Evolutionary conservation across 2,797 vertebrate species (phyloP), one percentile per base, ranked within the genome.

Genomic region (Onychomys torridus): DNA sequence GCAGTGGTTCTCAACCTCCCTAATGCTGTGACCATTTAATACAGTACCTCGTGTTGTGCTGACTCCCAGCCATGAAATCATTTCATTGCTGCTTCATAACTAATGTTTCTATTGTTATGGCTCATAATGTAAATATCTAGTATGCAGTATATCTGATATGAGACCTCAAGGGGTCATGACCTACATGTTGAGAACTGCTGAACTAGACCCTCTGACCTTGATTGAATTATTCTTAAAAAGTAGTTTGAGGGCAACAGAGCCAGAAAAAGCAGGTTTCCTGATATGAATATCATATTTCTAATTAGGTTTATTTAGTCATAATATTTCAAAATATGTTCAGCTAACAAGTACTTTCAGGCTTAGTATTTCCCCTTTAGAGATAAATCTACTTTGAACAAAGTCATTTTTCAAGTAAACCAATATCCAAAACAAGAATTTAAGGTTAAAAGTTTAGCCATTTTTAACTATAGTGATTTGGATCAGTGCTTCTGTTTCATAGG

Each of bases 271-370:
- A 57, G 67, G 16, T 81, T 91, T 78, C 63, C 25, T 61, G 55
- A 73, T 27, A 19, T 19, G 6, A 92, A 37, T 86, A 85, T 73
- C 46, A 5, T 69, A 69, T 81, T 61, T 88, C 37, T 63, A 92
- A 81, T 76, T 65, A 83, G 61, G 86, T 57, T 91, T 84, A 69
- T 87, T 93, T 93, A 82, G 57, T 89, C 85, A 46, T 65, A 90
- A 32, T 93, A 88, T 77, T 94, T 96, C 71, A 90, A 88, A 89
- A 96, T 75, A 79, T 16, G n/a, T 94, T 55, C 87, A 92, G 76
- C 65, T 93, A 69, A 91, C 27, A 93, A 57, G 34, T 49, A 4
- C 83, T 90, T 23, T 81, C 25, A 81, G 78, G 25, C 52, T 76
- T 89, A 81, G 43, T 83, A 49, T 86, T 88, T 94, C 73, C 27